Conservation (phyloP, 92 coral and sea anemone genomes). For the Palythoa caribaeorum region DNA sequence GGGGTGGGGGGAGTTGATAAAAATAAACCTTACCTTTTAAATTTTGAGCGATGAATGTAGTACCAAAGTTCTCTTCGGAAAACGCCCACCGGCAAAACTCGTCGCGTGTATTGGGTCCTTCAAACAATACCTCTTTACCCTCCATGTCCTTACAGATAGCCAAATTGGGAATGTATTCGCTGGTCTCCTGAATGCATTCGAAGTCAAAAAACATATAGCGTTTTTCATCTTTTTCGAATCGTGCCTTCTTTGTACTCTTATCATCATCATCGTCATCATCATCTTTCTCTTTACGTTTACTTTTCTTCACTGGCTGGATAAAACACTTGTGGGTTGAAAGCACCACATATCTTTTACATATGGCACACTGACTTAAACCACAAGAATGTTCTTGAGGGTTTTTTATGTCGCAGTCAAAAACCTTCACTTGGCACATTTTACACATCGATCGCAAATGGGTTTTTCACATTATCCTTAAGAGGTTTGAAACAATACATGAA, state of each 20-base stretch:
- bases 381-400: slow-evolving; percentile 39
- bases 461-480: too few relatives aligned
- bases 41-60: slow-evolving; percentile 58
- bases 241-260: neutral
- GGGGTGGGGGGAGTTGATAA: neutral
- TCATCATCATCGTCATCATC: slow-evolving; percentile 13
- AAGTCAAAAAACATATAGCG: slow-evolving; percentile 54
- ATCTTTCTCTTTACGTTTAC: neutral
- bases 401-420: slow-evolving; percentile 24
- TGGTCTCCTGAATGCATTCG: slow-evolving; percentile 64
- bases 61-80: slow-evolving; percentile 8
- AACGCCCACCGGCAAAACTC: slow-evolving; percentile 69
- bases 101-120: slow-evolving; percentile 44
- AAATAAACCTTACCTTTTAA: neutral
- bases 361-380: slow-evolving; percentile 37
- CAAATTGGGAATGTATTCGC: slow-evolving; percentile 64
- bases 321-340: slow-evolving; percentile 25
- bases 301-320: slow-evolving; percentile 42
- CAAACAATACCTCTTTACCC: slow-evolving; percentile 53
- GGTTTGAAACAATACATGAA: too few relatives aligned
- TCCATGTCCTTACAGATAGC: slow-evolving; percentile 50
- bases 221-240: slow-evolving; percentile 23
- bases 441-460: slow-evolving; percentile 27
- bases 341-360: slow-evolving; percentile 40
- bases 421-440: slow-evolving; percentile 42